Evolutionary conservation across 2,797 vertebrate species (phyloP), one percentile per base, ranked within the genome.

Genomic region (Poeciliopsis gracilis): DNA sequence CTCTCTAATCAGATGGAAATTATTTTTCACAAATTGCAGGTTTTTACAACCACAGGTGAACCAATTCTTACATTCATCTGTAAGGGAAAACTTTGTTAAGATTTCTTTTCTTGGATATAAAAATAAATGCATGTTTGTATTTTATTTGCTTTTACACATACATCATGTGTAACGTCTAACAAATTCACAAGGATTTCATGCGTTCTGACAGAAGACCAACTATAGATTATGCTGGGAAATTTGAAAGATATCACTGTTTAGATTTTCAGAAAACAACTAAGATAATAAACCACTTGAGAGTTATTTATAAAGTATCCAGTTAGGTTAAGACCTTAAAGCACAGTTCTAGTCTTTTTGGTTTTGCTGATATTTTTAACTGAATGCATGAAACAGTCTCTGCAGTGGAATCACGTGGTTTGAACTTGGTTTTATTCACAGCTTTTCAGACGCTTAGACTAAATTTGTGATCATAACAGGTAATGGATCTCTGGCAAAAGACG

Each of bases 1-100:
- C 30, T 86, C 84, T 83, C 82, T 84, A 77, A 78, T 91, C 77
- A 83, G 78, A 74, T 69, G 51, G 82, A 79, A 89, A 76, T 83
- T 73, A 76, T 79, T 83, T 78, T 78, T 20, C 3, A 77, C 67
- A 83, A 63, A 85, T 41, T 41, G 36, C 63, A 38, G 33, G 36
- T 33, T 20, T 49, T 49, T 49, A 49, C 47, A 20, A 49, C 20
- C 23, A 2, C 38, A 38, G 18, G 23, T 66, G 63, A 49, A 49
- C 18, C 47, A 20, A 49, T 49, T 49, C 47, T 49, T 20, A 49
- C 51, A 66, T 79, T 70, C 55, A 38, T 7, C 55, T 47, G 69
- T 57, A 69, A 70, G 11, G 73, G 41, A 18, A 18, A 53, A 72
- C 55, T 81, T 33, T 70, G 36, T 38, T 23, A 38, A 10, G 10